Evolutionary conservation across 2,888 invertebrate genomes (phyloP).

Genomic region (Acanthoscelides obtectus): DNA sequence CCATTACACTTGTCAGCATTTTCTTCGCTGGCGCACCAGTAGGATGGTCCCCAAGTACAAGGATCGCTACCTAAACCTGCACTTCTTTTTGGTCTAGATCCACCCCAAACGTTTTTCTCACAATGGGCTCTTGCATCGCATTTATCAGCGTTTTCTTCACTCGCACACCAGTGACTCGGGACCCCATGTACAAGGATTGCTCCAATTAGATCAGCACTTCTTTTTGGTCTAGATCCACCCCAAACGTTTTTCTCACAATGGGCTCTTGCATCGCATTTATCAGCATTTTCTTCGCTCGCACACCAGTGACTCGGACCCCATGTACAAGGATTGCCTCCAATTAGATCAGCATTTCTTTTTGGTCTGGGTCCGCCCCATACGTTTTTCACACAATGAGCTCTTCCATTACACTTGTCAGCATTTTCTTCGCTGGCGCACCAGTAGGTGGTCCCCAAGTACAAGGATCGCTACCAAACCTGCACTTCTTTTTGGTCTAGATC

Average conservation of each 20-base stretch:
- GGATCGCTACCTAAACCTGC: constrained; percentile 48
- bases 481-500: constrained; percentile 3
- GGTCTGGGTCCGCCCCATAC: neutral
- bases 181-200: neutral
- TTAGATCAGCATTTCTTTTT: neutral
- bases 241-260: neutral
- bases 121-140: neutral
- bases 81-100: constrained; percentile 8
- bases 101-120: constrained; percentile 16
- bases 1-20: constrained; percentile 45
- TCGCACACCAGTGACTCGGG: neutral
- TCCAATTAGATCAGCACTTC: constrained; percentile 36
- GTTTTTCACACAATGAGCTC: neutral
- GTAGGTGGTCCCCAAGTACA: constrained; percentile 73
- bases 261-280: constrained; percentile 47
- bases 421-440: constrained; percentile 61
- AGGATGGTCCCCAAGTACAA: constrained; percentile 72
- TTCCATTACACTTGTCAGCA: constrained; percentile 20
- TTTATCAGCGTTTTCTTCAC: constrained; percentile 12
- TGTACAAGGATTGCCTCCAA: neutral
- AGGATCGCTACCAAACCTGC: constrained; percentile 26
- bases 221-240: constrained; percentile 26
- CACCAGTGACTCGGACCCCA: constrained; percentile 68
- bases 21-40: constrained; percentile 62
- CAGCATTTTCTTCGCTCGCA: constrained; percentile 47